A percentile compares a stretch with the other conserved stretches of the same genome.
phyloP scores from a whole-genome alignment of 2,113 vertebrate species.

The Thymallus thymallus region DNA sequence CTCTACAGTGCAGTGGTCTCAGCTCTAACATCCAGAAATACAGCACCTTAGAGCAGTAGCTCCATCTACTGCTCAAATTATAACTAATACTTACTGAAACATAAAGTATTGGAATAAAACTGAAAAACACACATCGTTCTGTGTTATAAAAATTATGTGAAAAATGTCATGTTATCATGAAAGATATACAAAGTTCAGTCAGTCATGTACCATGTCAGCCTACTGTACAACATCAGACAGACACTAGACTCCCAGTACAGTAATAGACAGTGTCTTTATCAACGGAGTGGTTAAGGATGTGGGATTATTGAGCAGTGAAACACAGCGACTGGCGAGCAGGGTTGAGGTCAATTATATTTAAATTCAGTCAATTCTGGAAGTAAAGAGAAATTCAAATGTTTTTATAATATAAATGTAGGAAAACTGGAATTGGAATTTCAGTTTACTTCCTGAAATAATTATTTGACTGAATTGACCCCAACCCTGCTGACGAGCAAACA shows the following conservation, averaged over 20 bases:
- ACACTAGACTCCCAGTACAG: not conserved
- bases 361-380: too few relatives aligned
- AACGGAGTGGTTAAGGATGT: not conserved
- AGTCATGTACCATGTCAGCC: not conserved
- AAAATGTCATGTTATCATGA: not conserved
- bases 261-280: not conserved
- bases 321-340: not conserved
- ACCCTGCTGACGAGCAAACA: slow-evolving; percentile 23
- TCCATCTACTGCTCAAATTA: slow-evolving; percentile 61
- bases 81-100: slow-evolving; percentile 5
- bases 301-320: not conserved
- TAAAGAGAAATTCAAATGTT: too few relatives aligned
- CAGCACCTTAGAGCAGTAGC: slow-evolving; percentile 48
- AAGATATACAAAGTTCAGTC: not conserved
- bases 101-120: too few relatives aligned
- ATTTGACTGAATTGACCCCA: too few relatives aligned
- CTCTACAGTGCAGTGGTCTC: too few relatives aligned
- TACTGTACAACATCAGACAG: not conserved
- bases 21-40: not conserved
- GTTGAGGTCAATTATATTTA: too few relatives aligned
- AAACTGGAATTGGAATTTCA: too few relatives aligned
- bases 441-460: too few relatives aligned
- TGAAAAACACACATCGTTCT: not conserved
- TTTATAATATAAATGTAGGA: too few relatives aligned
- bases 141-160: too few relatives aligned